A percentile compares a stretch with the other conserved stretches of the same genome.
Conservation (phyloP, 2,797 vertebrate species). For the Erpetoichthys calabaricus region DNA sequence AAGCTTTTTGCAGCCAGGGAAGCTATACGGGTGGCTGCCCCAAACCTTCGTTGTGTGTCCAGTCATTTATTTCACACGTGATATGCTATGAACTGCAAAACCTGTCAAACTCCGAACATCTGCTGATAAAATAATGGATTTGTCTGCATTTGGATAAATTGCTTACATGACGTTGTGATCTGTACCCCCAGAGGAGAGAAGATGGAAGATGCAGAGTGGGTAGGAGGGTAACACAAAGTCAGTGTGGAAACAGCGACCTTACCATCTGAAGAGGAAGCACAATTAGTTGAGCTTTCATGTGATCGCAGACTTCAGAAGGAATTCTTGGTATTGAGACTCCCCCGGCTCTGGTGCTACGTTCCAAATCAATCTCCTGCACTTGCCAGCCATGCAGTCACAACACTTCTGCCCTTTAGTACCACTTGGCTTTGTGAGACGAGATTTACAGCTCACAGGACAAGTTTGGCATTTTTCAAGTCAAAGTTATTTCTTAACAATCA, state of each 20-base stretch:
- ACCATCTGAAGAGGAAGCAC: neutral
- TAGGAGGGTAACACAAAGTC: neutral
- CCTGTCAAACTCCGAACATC: no score
- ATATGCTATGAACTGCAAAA: no score
- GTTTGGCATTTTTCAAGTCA: no score
- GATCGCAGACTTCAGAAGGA: neutral
- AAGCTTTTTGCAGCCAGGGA: no score
- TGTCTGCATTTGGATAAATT: no score
- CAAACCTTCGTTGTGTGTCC: no score
- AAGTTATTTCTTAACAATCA: no score
- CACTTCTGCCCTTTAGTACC: neutral
- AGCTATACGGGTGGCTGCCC: no score
- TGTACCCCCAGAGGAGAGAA: neutral
- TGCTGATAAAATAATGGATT: no score
- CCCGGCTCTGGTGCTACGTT: neutral
- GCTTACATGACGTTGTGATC: no score
- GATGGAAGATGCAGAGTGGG: neutral
- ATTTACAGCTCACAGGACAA: neutral
- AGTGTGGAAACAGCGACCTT: neutral
- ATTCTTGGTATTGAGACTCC: neutral
- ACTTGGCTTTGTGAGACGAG: neutral
- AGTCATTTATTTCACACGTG: no score
- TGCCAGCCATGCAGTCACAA: neutral
- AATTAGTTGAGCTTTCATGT: neutral
- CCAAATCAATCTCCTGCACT: neutral